Base-by-base conservation (phyloP, 2,888 invertebrate species). In the Mesopsocus fuscifrons region DNA sequence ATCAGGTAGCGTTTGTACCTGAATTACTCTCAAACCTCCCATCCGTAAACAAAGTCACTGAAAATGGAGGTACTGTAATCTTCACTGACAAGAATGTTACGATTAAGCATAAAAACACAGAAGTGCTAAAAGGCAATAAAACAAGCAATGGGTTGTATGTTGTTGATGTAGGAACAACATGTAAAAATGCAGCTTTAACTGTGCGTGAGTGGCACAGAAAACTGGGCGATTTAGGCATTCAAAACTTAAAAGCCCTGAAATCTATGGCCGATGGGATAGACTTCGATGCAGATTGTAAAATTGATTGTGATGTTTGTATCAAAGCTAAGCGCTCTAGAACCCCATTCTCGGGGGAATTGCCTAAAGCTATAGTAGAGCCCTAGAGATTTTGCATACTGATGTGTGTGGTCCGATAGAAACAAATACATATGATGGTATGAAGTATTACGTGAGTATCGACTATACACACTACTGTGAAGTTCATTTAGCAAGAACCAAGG, bases 251-350 rank as follows among this genome's bases (percentile, higher is more conserved):
- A 2, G 35, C 34, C 18, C 2, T 43, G 13, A 13, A 4, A 3
- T 2, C 18, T 8, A 41, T 41, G 9, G 4, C 22, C 11, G 22
- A 21, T 11, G 43, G 38, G 11, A 4, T 41, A 23, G 6, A 8
- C 2, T 16, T 38, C 15, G 6, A 16, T 16, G 2, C 2, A 38
- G 21, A 38, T 8, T 5, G 11, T 46, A 53, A 50, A 47, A 52
- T 33, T 47, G 4, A 55, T 43, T 59, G 57, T 50, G 57, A 57
- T 45, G 49, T 55, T 11, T 59, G 57, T 49, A 50, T 56, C 45
- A 46, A 53, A 47, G 56, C 56, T 15, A 58, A 60, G 50, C 56
- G 57, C 51, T 47, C 49, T n/a, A 52, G 57, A 47, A 44, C 54
- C n/a, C 53, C 55, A 23, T 59, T 59, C 51, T 49, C 51, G 35